Base-by-base conservation (phyloP, 2,888 invertebrate species). In the Calephelis perditalis region DNA sequence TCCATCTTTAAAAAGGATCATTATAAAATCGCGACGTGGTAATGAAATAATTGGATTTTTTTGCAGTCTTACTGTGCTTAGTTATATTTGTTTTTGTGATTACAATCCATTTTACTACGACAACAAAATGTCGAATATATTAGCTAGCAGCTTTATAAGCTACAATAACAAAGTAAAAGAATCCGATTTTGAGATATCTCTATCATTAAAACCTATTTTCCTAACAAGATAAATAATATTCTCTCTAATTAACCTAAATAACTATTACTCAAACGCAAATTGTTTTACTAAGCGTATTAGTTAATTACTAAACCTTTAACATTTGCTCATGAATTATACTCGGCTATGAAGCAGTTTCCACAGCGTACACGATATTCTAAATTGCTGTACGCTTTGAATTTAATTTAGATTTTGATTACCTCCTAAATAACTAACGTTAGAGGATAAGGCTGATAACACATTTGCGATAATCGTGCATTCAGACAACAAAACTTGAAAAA, bases 381-480 rank as follows among this genome's bases (percentile, higher is more conserved):
- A 63, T 62, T 59, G 57, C 56, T 37, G 56, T 62, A 55, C 15
- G 55, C 46, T 62, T 49, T 61, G 66, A 63, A 66, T 67, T 67
- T 68, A 69, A 69, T 68, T 63, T 60, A 60, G 64, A 65, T 65
- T 63, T 65, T 62, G 68, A 69, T 68, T 66, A 61, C 59, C 62
- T 62, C 62, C 65, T 62, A 63, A 63, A 56, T 60, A 64, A 65
- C 63, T 67, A 66, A 68, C 58, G 61, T 59, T 58, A 63, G 56
- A 3, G 35, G 10, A 11, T 35, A 54, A 54, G 36, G 52, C 9
- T 35, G 3, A n/a, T 10, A 54, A n/a, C 36, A 36, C 10, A 54
- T 36, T 7, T 3, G 35, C 52, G 52, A 35, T 54, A 3, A 3
- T 35, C n/a, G n/a, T 11, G 5, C 26, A 26, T 26, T 26, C 4